Base-by-base conservation (phyloP, 2,797 vertebrate genomes). In the Melanotaenia maccullochi region DNA sequence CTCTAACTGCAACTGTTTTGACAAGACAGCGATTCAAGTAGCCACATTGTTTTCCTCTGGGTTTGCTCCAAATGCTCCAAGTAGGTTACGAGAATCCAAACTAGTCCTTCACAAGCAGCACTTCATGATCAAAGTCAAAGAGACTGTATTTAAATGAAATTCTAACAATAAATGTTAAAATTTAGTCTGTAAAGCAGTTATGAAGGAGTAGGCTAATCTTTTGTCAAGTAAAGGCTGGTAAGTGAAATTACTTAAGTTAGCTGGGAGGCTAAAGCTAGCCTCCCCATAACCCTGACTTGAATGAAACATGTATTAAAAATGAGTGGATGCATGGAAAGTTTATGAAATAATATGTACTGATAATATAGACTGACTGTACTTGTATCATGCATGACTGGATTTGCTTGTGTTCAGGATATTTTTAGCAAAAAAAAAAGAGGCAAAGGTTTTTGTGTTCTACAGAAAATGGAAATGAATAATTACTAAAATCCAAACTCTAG, bases 1-100 rank as follows among this genome's bases (percentile, higher is more conserved):
- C 30, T 60, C 36, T 33, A 36, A 68, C 60, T 65, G 42, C 14
- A 14, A 65, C 24, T 35, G 11, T 13, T 24, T 57, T 66, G 30
- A 32, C 18, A 14, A 25, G 7, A 58, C 3, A 9, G 1, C 65
- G 9, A 35, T 14, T 54, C 20, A 66, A 33, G 16, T 42, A 14
- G 35, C 33, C 33, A 61, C 33, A 60, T 20, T 49, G 54, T 68
- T 58, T 65, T 22, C 38, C 38, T 36, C 12, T 20, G 13, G n/a
- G 49, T n/a, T 40, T 6, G 25, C 12, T n/a, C 8, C 9, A 58
- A 58, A 28, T 28, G 28, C 28, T 28, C 28, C 28, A 28, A 28
- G 28, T 28, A 28, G 28, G n/a, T 63, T 44, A 16, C 3, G 4
- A 40, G 38, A 14, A 40, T 16, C 42, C 32, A 14, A 4, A 7